Conservation (phyloP, 1,140 invertebrate species). For the Drosophila bocqueti region DNA sequence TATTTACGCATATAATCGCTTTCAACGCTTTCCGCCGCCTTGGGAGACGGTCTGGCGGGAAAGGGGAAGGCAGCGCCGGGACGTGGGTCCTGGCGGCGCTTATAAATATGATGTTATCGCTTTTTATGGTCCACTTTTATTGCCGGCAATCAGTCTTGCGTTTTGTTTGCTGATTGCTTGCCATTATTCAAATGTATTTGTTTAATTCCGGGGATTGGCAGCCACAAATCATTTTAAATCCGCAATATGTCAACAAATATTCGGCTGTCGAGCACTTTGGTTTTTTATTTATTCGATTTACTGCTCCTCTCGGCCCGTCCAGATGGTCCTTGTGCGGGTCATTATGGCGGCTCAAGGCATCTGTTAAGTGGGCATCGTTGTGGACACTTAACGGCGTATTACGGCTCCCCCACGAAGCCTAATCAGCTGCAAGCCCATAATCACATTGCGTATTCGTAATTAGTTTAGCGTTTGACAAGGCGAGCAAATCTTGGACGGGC, state of each 20-base stretch:
- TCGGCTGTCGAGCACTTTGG: constrained; percentile 34
- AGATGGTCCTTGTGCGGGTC: constrained; percentile 50
- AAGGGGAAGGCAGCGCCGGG: constrained; percentile 23
- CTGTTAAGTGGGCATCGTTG: constrained; percentile 27
- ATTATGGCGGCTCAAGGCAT: constrained; percentile 65
- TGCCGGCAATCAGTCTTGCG: constrained; percentile 81
- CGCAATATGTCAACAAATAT: constrained; percentile 83
- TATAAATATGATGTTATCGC: constrained; percentile 84
- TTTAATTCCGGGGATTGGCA: constrained; percentile 74
- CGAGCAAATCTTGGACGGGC: constrained; percentile 5
- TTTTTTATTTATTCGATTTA: constrained; percentile 14
- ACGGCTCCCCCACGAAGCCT: constrained; percentile 17
- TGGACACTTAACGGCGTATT: constrained; percentile 31
- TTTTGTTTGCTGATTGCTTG: constrained; percentile 80
- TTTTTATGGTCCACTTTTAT: constrained; percentile 84
- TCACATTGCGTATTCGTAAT: constrained; percentile 78
- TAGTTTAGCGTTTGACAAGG: constrained; percentile 62
- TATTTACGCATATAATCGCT: constrained; percentile 84
- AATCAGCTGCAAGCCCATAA: constrained; percentile 72
- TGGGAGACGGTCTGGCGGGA: constrained; percentile 35
- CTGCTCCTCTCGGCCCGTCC: neutral
- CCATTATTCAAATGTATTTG: constrained; percentile 84
- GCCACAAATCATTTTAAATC: constrained; percentile 82
- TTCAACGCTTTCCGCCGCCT: constrained; percentile 73
- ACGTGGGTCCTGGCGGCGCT: constrained; percentile 54